Percentiles rank a stretch among this genome's conserved stretches.
These are phyloP conservation scores for Ceratosolen fusciceps DNA, from an alignment of 1,140 invertebrate genomes.

Conservation along the genomic window DNA sequence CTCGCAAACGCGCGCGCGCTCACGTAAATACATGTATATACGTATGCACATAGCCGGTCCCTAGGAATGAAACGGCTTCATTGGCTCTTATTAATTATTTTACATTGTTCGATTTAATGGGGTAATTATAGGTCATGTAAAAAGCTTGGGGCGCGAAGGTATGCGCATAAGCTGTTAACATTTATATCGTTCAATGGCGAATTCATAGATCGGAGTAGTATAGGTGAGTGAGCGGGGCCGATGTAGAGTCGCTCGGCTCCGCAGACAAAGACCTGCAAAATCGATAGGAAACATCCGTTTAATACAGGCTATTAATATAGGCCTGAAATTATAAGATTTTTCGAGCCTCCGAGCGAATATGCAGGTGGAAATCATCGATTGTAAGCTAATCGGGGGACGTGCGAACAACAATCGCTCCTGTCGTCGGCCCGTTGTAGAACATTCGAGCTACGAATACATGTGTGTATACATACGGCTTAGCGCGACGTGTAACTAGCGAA, in stretches of 20 bases:
- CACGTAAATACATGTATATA: too few relatives aligned
- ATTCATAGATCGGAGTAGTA: neutral
- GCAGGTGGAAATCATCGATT: neutral
- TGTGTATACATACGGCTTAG: too few relatives aligned
- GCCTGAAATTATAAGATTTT: neutral
- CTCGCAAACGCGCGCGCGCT: too few relatives aligned
- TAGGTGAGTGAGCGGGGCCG: neutral
- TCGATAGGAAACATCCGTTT: constrained; percentile 2
- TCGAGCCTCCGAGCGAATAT: neutral
- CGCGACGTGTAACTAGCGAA: too few relatives aligned
- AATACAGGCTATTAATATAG: neutral
- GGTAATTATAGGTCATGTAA: neutral
- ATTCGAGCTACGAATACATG: too few relatives aligned
- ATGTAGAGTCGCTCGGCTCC: neutral
- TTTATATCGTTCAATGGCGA: neutral
- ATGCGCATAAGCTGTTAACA: neutral
- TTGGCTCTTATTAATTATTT: constrained; percentile 4
- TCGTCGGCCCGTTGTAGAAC: too few relatives aligned
- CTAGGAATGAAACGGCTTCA: neutral
- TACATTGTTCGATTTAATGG: constrained; percentile 4
- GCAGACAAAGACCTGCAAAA: neutral
- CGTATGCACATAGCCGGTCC: too few relatives aligned
- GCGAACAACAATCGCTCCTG: too few relatives aligned
- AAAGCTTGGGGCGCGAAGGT: neutral
- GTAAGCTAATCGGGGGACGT: neutral